phyloP scores from a whole-genome alignment of 2,888 invertebrate species.

The Tachina fera region DNA sequence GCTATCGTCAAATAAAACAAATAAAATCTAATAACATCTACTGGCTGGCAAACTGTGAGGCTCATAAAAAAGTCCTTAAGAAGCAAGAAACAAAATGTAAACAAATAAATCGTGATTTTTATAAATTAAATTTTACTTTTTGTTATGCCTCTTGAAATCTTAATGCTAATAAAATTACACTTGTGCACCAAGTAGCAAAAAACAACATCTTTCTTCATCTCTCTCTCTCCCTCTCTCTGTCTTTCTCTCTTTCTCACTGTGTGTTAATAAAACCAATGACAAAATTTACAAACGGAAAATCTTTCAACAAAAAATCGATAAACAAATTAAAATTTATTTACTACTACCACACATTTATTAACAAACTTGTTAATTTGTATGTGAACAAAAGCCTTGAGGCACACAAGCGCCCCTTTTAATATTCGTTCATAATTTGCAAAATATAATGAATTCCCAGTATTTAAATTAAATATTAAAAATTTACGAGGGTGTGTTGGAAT shows the following conservation, averaged over 20 bases:
- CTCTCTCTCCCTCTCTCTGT: not conserved
- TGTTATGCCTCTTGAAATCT: slow-evolving; percentile 40
- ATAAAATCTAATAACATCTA: slow-evolving; percentile 1
- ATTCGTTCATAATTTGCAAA: not conserved
- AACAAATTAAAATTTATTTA: slow-evolving; percentile 18
- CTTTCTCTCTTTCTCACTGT: not conserved
- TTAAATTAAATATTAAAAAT: not conserved
- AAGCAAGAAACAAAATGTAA: slow-evolving; percentile 6
- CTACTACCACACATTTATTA: not conserved
- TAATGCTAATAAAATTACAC: slow-evolving; percentile 41
- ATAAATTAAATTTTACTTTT: not conserved
- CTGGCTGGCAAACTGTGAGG: not conserved
- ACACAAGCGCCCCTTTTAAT: not conserved
- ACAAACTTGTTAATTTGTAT: not conserved
- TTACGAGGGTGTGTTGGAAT: no score
- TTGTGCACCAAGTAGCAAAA: slow-evolving; percentile 1
- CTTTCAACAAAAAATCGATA: slow-evolving; percentile 45
- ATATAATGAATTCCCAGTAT: no score
- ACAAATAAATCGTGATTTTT: slow-evolving; percentile 1
- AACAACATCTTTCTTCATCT: not conserved
- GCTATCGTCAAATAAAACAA: slow-evolving; percentile 20
- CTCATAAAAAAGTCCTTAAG: not conserved
- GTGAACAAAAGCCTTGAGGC: not conserved
- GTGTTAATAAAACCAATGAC: not conserved
- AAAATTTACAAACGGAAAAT: no score